phyloP scores from a whole-genome alignment of 2,888 invertebrate genomes.

The Temnothorax ravouxi region DNA sequence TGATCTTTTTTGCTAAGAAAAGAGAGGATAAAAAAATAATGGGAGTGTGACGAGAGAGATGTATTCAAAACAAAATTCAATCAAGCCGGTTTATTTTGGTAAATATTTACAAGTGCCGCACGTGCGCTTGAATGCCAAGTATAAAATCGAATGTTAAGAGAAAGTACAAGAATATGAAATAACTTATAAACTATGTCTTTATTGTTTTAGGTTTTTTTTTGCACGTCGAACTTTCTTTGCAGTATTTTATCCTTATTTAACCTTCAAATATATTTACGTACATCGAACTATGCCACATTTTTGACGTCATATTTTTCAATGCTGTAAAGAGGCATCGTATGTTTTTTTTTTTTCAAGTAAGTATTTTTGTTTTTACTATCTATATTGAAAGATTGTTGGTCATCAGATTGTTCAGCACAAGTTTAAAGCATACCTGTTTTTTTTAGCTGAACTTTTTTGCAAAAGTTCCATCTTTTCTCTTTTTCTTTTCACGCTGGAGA shows the following conservation, averaged over 20 bases:
- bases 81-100: background rate
- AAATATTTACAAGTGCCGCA: background rate
- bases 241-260: background rate
- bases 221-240: background rate
- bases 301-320: background rate
- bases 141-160: background rate
- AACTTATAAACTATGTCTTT: background rate
- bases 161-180: background rate
- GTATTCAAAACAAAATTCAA: background rate
- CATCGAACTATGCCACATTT: background rate
- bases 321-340: background rate
- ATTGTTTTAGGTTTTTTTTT: constrained; percentile 10
- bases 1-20: background rate
- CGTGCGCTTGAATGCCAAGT: background rate
- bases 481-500: too few species aligned
- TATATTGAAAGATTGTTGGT: background rate
- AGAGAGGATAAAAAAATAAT: background rate
- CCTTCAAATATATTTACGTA: background rate
- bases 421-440: background rate
- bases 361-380: background rate
- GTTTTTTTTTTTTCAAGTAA: constrained; percentile 13
- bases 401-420: background rate
- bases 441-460: too few species aligned
- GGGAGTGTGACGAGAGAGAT: background rate
- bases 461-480: too few species aligned